These are phyloP conservation scores for Pteropus alecto DNA, from an alignment of 2,113 vertebrate species.

Conservation along the genomic window DNA sequence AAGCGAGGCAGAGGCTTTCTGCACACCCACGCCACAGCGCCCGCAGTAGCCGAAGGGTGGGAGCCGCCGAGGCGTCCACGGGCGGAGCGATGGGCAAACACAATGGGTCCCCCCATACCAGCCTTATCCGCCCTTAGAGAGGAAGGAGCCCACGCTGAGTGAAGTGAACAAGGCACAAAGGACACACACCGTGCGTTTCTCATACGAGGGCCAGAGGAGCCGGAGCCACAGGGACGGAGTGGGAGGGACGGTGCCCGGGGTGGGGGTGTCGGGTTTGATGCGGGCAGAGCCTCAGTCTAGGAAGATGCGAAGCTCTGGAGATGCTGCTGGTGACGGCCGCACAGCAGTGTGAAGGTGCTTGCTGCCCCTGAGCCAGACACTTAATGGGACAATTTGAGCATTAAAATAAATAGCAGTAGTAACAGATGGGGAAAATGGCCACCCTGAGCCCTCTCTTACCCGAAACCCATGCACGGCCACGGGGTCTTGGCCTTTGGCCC, in stretches of 20 bases:
- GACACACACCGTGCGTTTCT: neutral
- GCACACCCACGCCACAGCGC: too few relatives aligned
- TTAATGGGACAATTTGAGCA: neutral
- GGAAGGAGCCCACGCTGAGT: neutral
- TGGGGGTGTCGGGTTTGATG: too few relatives aligned
- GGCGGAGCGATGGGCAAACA: too few relatives aligned
- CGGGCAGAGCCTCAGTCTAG: neutral
- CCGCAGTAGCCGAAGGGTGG: neutral
- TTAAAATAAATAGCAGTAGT: neutral
- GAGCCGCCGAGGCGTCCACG: too few relatives aligned
- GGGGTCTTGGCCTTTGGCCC: neutral
- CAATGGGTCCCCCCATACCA: too few relatives aligned
- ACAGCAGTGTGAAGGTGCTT: neutral
- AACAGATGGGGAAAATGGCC: too few relatives aligned
- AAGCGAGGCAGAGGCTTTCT: too few relatives aligned
- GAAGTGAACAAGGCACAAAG: neutral
- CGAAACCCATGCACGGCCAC: neutral
- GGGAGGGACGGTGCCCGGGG: neutral
- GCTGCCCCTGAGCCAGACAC: neutral
- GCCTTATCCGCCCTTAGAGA: too few relatives aligned
- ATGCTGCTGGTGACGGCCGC: neutral
- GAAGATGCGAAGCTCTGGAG: neutral
- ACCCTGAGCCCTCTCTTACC: rapidly evolving
- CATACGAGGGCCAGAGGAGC: neutral
- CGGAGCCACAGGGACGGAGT: neutral